Base-by-base conservation (phyloP, 2,888 invertebrate species). In the Lochmaea crataegi region DNA sequence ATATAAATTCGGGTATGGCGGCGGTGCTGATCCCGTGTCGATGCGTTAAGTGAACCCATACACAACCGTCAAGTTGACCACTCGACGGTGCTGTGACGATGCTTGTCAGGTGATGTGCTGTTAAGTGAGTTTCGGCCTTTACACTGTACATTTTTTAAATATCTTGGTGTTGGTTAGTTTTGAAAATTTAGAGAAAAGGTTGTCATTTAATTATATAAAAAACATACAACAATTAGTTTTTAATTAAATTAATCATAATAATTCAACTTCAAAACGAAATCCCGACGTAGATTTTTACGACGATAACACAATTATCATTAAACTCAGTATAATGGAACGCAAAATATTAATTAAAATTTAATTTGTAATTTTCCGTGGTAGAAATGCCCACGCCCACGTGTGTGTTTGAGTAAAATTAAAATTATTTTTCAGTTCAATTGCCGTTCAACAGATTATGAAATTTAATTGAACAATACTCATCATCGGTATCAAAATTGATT, bases 351-450 rank as follows among this genome's bases (percentile, higher is more conserved):
- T 79, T 78, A 79, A 78, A 80, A 76, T 79, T 79, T 78, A 79
- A 80, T 78, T 77, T 74, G 77, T 78, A 79, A 78, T 78, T 77
- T 68, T 74, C 72, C 58, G 70, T 63, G 68, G 32, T 66, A 70
- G 74, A 70, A 65, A 73, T 63, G 70, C 51, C 65, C 71, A 32
- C 38, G 38, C 51, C 61, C 41, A 22, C 51, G 53, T 32, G 45
- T 45, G 12, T 45, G 53, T 71, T 76, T 78, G 75, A 65, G 67
- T 77, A 75, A 80, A 78, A 79, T 77, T 77, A 77, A 76, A 79
- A 80, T 80, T 80, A 79, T 80, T 80, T 80, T 80, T 78, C 77
- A 76, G 79, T 77, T 72, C 74, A 77, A 80, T 78, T 72, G 79
- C 74, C 68, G 77, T 74, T 76, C 32, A 76, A 76, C 76, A 70